These are phyloP conservation scores for Megalurothrips usitatus DNA, from an alignment of 2,888 invertebrate genomes.

Conservation along the genomic window DNA sequence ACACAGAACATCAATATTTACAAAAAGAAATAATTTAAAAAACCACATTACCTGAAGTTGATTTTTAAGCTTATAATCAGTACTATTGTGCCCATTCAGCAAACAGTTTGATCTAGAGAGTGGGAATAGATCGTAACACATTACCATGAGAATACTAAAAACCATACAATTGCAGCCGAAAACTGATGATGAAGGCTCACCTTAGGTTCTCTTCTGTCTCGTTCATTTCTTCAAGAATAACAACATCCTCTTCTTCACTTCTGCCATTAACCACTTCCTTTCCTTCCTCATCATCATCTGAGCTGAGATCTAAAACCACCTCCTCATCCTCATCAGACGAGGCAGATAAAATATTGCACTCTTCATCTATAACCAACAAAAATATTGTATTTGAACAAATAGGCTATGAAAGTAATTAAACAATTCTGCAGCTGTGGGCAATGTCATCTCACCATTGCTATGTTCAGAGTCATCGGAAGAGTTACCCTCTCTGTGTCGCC, in stretches of 20 bases:
- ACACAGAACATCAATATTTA: neutral
- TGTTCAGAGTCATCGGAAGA: constrained; percentile 35
- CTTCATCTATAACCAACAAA: neutral
- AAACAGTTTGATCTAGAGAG: neutral
- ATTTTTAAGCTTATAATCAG: neutral
- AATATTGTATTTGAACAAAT: neutral
- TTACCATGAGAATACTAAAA: neutral
- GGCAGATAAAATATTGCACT: constrained; percentile 15
- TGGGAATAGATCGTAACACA: neutral
- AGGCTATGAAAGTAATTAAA: neutral
- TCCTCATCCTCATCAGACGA: constrained; percentile 44
- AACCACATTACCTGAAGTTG: too few species aligned
- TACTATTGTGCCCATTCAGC: neutral
- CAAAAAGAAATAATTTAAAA: neutral
- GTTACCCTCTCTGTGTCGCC: constrained; percentile 34
- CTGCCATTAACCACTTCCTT: constrained; percentile 45
- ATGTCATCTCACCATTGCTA: neutral
- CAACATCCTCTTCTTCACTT: constrained; percentile 41
- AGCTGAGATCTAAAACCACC: constrained; percentile 44
- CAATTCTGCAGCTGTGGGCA: neutral
- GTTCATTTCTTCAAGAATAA: neutral
- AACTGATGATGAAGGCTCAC: neutral
- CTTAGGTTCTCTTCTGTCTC: neutral
- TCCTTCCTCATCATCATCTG: constrained; percentile 44
- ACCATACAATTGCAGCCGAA: neutral